Evolutionary conservation across 2,888 invertebrate genomes (phyloP).

Genomic region (Lepas anatifera): DNA sequence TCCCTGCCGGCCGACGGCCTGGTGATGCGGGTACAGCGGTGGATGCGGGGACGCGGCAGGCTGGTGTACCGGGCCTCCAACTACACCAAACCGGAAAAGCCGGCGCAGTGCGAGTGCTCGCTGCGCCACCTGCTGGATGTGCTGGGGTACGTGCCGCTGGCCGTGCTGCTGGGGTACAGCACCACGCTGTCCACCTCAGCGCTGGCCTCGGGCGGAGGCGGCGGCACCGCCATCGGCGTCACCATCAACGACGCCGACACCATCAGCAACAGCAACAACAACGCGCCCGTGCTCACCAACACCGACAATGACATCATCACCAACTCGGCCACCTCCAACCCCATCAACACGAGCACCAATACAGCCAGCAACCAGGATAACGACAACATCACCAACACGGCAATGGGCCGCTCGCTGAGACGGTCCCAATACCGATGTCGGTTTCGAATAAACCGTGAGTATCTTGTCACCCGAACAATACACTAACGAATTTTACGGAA

Average conservation of each 20-base stretch:
- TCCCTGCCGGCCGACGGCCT: background rate
- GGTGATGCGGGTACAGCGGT: background rate
- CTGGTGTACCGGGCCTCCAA: background rate
- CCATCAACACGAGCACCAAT: constrained; percentile 10
- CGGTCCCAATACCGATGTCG: background rate
- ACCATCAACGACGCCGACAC: constrained; percentile 13
- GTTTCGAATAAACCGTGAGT: too few relatives aligned
- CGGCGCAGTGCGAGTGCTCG: background rate
- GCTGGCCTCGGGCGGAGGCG: background rate
- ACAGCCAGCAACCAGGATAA: constrained; percentile 11
- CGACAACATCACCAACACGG: constrained; percentile 9
- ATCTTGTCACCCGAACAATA: too few relatives aligned
- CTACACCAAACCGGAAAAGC: background rate
- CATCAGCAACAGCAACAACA: constrained; percentile 4
- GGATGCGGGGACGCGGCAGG: background rate
- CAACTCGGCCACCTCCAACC: background rate
- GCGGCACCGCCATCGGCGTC: constrained; percentile 7
- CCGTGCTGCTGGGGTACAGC: constrained; percentile 11
- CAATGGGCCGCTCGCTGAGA: background rate
- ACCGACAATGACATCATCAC: background rate
- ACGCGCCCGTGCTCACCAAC: constrained; percentile 9
- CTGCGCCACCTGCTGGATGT: constrained; percentile 7
- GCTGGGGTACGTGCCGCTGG: constrained; percentile 8
- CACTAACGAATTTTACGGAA: too few relatives aligned
- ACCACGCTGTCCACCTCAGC: background rate